Evolutionary conservation across 2,113 vertebrate species (phyloP), one percentile per base, ranked within the genome.

Genomic region (Poicephalus gulielmi): DNA sequence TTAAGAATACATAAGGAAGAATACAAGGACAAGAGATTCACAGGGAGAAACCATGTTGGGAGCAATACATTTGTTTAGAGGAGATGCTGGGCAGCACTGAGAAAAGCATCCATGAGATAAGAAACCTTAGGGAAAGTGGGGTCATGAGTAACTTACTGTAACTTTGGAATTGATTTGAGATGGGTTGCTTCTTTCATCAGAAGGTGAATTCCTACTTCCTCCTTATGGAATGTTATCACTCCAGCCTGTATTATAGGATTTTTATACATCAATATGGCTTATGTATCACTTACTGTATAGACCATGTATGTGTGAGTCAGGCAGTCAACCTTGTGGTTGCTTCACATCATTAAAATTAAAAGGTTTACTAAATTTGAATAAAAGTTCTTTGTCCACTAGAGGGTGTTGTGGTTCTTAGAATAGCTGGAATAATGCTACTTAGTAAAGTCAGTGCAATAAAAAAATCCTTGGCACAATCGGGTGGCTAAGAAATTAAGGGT

Each of bases 381-480:
- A 76, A 63, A 87, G 59, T 55, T 80, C 13, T 94, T 63, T 93
- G 17, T 18, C 95, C 97, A 60, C 77, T 79, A 96, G 97, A 94
- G 95, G 96, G 97, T 83, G 44, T 0, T 92, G 52, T 59, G 91
- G 92, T 80, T 81, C 95, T 97, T 96, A 69, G 59, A 84, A 96
- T 87, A 66, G 16, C 35, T 39, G 2, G 44, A 90, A n/a, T 57
- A 46, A 20, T 3, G 8, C 73, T 55, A 20, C 47, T 57, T 44
- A 6, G n/a, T 80, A n/a, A 88, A 67, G 41, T 66, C 6, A 1
- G 25, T 37, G 41, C 4, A 33, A 84, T 13, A 27, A 87, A 82
- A 84, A 83, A 55, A 37, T 62, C 37, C 35, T 60, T 5, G 2
- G 24, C 63, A 28, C 66, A 47, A 59, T 83, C 9, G 11, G 49